Percentiles rank a stretch among this genome's conserved stretches.
These are phyloP conservation scores for Amblyjoppa fuscipennis DNA, from an alignment of 2,888 invertebrate genomes.

Conservation along the genomic window DNA sequence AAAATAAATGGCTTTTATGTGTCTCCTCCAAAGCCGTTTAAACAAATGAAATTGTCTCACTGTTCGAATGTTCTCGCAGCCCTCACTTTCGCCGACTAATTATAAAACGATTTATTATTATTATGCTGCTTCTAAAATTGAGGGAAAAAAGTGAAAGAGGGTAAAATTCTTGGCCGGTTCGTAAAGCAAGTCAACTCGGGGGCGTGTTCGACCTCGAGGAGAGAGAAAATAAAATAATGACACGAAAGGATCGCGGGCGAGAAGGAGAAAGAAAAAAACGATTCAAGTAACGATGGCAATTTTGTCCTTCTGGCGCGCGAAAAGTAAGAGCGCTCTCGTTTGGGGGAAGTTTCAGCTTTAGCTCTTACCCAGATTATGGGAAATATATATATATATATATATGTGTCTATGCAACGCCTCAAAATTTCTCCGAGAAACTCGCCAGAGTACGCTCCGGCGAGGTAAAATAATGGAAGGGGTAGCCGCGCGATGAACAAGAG, in stretches of 20 bases:
- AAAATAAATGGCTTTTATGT: neutral
- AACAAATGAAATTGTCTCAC: neutral
- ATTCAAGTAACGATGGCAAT: constrained; percentile 67
- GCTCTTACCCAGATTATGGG: neutral
- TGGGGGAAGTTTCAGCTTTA: constrained; percentile 21
- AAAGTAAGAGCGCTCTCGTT: constrained; percentile 45
- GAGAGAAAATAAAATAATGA: constrained; percentile 27
- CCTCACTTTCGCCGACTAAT: constrained; percentile 16
- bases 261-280: constrained; percentile 54
- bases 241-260: constrained; percentile 29
- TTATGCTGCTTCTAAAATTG: constrained; percentile 4
- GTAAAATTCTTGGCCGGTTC: constrained; percentile 8
- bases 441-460: constrained; percentile 41
- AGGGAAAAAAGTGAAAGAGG: neutral
- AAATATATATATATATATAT: constrained; percentile 28
- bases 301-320: constrained; percentile 52
- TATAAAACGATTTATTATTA: constrained; percentile 38
- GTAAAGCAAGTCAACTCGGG: neutral
- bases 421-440: constrained; percentile 52
- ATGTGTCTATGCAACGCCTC: constrained; percentile 20
- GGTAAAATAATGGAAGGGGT: constrained; percentile 40
- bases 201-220: constrained; percentile 13
- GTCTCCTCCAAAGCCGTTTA: neutral
- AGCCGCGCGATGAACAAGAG: constrained; percentile 45
- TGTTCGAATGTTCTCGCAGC: neutral